These are phyloP conservation scores for Leptatherina wallacei DNA, from an alignment of 2,797 vertebrate species.

Conservation along the genomic window DNA sequence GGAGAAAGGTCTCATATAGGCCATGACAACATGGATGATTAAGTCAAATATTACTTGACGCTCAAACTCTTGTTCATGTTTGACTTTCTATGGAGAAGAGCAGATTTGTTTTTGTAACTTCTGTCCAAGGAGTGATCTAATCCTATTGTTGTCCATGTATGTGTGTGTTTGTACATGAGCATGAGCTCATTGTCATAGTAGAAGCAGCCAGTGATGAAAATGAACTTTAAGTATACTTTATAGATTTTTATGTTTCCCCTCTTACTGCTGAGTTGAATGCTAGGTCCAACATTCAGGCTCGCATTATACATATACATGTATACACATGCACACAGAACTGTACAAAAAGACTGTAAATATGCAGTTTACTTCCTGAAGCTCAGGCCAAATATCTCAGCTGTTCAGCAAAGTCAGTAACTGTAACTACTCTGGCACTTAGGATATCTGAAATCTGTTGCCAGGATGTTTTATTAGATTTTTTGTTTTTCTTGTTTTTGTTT, in stretches of 20 bases:
- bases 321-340: conserved; percentile 3
- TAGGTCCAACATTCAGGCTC: no score
- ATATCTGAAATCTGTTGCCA: conserved; percentile 48
- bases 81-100: conserved; percentile 48
- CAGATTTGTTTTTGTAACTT: conserved; percentile 48
- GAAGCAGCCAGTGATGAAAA: conserved; percentile 60
- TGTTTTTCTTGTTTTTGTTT: conserved; percentile 59
- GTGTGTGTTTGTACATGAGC: background rate
- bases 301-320: background rate
- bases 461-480: conserved; percentile 64
- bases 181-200: conserved; percentile 60
- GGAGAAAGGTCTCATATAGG: conserved; percentile 8
- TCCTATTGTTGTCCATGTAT: conserved; percentile 4
- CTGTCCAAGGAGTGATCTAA: conserved; percentile 51
- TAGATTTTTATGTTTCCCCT: conserved; percentile 52
- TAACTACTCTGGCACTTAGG: conserved; percentile 23
- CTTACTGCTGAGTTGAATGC: background rate
- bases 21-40: conserved; percentile 29
- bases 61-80: conserved; percentile 36
- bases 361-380: conserved; percentile 6
- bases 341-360: conserved; percentile 6
- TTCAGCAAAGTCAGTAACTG: conserved; percentile 8
- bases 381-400: conserved; percentile 10
- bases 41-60: conserved; percentile 46
- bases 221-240: conserved; percentile 72